Base-by-base conservation (phyloP, 1,140 invertebrate species). In the Nymphalis io region DNA sequence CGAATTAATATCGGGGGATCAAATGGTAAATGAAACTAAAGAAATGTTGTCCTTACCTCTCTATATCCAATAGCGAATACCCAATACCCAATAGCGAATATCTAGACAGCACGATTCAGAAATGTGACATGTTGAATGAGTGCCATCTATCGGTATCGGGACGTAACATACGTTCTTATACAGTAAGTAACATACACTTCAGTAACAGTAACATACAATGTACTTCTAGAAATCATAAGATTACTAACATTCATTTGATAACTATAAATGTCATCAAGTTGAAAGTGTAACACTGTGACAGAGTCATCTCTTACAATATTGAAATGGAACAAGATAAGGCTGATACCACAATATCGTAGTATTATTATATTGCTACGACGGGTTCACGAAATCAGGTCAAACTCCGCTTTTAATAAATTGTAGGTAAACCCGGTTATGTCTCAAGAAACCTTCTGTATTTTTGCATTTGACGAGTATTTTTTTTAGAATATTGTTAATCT, bases 381-480 rank as follows among this genome's bases (percentile, higher is more conserved):
- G 13, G 18, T 27, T 39, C n/a, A 16, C 11, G 33, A 55, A 63
- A 63, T 63, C 61, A 63, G 61, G 61, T 55, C 48, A 55, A 63
- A 63, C 38, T 39, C 60, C 18, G 18, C 61, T 63, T 63, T 55
- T 18, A 63, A 55, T 48, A 42, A 63, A 63, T 63, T 63, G 61
- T 38, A 55, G 61, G 46, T 55, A 55, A 51, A 63, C 60, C 44
- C 44, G 10, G 55, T 58, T 15, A 58, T 38, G 27, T 58, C 55
- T 58, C 23, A 11, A 63, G 44, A 18, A 63, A 63, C 20, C 48
- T 21, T 21, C 11, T 53, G 48, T 53, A 21, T 53, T 53, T 21
- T 21, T 53, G 15, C 44, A 46, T 46, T 16, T 46, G 44, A 46
- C n/a, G 6, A n/a, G n/a, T 42, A 15, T 42, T 4, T 42, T 42